Evolutionary conservation across 2,113 vertebrate species (phyloP).

Genomic region (Pipa parva): DNA sequence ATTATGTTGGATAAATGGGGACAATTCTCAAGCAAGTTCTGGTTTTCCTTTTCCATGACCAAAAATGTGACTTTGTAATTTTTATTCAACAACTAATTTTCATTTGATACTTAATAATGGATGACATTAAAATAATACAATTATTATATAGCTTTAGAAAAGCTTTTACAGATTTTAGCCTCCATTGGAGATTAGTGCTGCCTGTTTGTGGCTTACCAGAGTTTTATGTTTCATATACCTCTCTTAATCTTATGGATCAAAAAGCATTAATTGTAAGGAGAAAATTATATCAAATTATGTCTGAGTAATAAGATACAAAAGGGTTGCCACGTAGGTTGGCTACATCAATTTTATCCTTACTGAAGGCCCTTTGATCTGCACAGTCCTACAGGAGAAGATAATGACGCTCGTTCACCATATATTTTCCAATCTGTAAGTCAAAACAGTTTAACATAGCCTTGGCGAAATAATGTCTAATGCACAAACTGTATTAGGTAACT

Average conservation of each 20-base stretch:
- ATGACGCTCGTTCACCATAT: neutral
- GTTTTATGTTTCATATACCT: constrained; percentile 18
- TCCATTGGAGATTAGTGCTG: neutral
- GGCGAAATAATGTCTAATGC: neutral
- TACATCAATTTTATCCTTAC: neutral
- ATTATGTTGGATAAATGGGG: too few species aligned
- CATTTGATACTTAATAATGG: neutral
- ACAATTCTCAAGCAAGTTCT: too few species aligned
- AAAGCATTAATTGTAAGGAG: constrained; percentile 14
- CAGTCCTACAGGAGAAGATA: neutral
- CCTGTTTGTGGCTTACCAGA: constrained; percentile 10
- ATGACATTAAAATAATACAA: constrained; percentile 8
- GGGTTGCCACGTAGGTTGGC: neutral
- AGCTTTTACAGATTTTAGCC: constrained; percentile 14
- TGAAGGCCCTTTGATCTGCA: constrained; percentile 19
- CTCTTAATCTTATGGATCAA: constrained; percentile 18
- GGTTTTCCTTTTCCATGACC: too few species aligned
- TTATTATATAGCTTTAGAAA: constrained; percentile 4
- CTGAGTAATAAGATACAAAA: constrained; percentile 11
- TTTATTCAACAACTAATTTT: too few species aligned
- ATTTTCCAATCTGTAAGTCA: constrained; percentile 1
- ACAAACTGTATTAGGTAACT: too few species aligned
- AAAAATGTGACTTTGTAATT: too few species aligned
- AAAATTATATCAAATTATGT: constrained; percentile 10
- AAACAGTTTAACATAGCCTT: constrained; percentile 18